Conservation (phyloP, 2,113 vertebrate genomes). For the Dipodomys spectabilis region DNA sequence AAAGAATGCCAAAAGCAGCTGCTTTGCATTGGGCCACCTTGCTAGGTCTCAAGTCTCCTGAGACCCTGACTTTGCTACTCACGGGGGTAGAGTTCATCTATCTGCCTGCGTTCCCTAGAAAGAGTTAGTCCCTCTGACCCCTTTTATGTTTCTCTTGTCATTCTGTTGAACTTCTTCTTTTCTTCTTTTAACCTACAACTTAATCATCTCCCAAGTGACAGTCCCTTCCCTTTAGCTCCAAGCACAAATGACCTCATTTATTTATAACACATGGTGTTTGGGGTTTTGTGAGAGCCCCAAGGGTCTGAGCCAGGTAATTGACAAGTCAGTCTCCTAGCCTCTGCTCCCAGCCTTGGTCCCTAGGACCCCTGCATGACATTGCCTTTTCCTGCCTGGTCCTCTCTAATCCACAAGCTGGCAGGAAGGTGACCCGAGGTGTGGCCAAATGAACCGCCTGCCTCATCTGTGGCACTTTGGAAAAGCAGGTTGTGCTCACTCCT, state of each 20-base stretch:
- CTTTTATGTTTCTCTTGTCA: neutral
- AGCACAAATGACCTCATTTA: neutral
- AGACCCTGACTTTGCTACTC: neutral
- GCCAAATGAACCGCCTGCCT: neutral
- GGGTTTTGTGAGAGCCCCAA: neutral
- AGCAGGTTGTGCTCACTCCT: fast-evolving
- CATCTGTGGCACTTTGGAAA: too few species aligned
- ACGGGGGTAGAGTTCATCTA: neutral
- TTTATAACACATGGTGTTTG: neutral
- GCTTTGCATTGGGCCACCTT: neutral
- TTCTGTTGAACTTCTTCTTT: neutral
- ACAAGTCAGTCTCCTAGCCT: neutral
- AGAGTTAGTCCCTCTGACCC: neutral
- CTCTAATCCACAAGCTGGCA: neutral
- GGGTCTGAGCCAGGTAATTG: fast-evolving
- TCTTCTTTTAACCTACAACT: neutral
- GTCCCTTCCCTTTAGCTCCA: neutral
- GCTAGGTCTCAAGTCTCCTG: neutral
- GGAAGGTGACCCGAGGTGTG: neutral
- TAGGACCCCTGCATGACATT: neutral
- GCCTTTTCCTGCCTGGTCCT: neutral
- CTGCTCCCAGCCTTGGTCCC: fast-evolving
- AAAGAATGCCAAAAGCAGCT: neutral
- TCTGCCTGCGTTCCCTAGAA: neutral
- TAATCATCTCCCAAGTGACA: neutral